Conservation (phyloP, 1,140 invertebrate species). For the Drosophila takahashii region DNA sequence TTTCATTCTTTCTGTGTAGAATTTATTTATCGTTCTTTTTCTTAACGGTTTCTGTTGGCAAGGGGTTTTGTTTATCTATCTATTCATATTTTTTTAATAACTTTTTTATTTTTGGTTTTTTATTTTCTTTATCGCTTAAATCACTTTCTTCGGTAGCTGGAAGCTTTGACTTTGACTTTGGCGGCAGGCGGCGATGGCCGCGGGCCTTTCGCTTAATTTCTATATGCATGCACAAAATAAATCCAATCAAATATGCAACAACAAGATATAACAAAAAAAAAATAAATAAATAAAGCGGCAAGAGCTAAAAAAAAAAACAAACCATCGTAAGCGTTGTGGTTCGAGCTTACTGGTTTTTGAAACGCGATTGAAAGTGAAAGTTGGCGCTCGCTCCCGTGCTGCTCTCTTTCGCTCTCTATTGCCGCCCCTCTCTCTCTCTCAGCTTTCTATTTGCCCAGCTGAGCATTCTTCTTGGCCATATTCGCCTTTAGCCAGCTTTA, state of each 20-base stretch:
- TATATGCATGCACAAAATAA: conserved; percentile 63
- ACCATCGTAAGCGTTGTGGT: conserved; percentile 32
- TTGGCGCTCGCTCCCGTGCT: conserved; percentile 27
- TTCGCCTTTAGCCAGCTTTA: conserved; percentile 23
- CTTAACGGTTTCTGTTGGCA: neutral
- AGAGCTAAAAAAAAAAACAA: conserved; percentile 18
- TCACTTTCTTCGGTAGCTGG: conserved; percentile 63
- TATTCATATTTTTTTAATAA: neutral
- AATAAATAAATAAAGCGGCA: conserved; percentile 11
- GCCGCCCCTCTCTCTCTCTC: conserved; percentile 8
- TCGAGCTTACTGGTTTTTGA: conserved; percentile 66
- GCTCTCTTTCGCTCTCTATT: conserved; percentile 9
- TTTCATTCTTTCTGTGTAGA: neutral
- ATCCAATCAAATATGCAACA: conserved; percentile 65
- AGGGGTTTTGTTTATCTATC: neutral
- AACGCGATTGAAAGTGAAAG: conserved; percentile 82
- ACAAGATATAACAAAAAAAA: conserved; percentile 8
- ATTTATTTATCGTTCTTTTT: neutral
- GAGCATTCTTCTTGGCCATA: conserved; percentile 34
- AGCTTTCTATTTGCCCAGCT: conserved; percentile 64
- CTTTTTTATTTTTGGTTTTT: neutral
- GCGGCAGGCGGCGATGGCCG: conserved; percentile 26
- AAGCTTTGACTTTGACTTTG: conserved; percentile 41
- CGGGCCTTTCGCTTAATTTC: conserved; percentile 75
- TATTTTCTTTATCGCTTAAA: conserved; percentile 39